phyloP scores from a whole-genome alignment of 2,113 vertebrate species.

The Meriones unguiculatus region DNA sequence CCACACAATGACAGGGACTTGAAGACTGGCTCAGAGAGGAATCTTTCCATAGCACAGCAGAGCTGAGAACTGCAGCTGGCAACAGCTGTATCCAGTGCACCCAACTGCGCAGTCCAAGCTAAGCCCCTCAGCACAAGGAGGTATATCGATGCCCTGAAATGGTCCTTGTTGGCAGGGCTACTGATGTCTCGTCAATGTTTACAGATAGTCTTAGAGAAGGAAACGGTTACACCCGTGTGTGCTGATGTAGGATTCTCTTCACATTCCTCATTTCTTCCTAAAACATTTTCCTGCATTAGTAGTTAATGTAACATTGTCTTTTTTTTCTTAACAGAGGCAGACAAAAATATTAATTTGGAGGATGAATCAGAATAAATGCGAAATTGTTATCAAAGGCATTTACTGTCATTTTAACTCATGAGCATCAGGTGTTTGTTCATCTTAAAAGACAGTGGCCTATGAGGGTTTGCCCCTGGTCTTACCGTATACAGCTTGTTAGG shows the following conservation, averaged over 20 bases:
- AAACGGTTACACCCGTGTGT: not conserved
- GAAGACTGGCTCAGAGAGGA: not conserved
- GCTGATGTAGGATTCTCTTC: not conserved
- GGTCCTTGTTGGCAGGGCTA: not conserved
- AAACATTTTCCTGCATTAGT: not conserved
- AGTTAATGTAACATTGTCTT: not conserved
- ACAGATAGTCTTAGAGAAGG: not conserved
- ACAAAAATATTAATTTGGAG: conserved; percentile 39
- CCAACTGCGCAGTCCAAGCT: rapidly evolving
- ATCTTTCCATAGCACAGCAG: not conserved
- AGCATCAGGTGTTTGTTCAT: not conserved
- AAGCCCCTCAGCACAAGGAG: not conserved
- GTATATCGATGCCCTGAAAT: not conserved
- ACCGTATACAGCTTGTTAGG: too few relatives aligned
- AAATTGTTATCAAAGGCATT: not conserved
- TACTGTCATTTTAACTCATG: not conserved
- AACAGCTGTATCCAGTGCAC: rapidly evolving
- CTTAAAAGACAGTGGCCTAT: not conserved
- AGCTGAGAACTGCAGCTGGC: not conserved
- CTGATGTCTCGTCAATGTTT: not conserved
- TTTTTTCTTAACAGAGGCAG: not conserved
- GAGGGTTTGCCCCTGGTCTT: not conserved
- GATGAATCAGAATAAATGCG: conserved; percentile 15
- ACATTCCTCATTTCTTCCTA: not conserved
- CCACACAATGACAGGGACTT: not conserved